Evolutionary conservation across 2,888 invertebrate genomes (phyloP), one percentile per base, ranked within the genome.

Genomic region (Drosophila bunnanda): DNA sequence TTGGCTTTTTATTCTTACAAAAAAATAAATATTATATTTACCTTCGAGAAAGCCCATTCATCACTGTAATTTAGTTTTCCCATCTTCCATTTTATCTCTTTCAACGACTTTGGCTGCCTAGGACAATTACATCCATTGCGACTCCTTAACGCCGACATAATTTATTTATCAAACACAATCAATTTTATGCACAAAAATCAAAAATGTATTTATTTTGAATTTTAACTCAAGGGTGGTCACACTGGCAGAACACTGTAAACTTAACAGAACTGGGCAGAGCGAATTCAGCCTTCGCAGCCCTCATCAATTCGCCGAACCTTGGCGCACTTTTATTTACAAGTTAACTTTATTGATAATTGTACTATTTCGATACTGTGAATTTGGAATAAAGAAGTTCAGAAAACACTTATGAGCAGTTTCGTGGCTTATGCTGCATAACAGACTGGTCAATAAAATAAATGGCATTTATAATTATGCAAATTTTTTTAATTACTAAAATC

Each of bases 171-270:
- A 53, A 39, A 58, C 6, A 44, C 44, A 46, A 50, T 5, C 2
- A 65, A 65, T 65, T 65, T 65, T 4, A 30, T n/a, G 39, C 10
- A 22, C 8, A 15, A 25, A 25, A 20, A 17, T 30, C 9, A 8
- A n/a, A 46, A 46, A n/a, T 28, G 6, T 0, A 20, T 17, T 20
- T 39, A 38, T 30, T 59, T 65, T 65, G 67, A 65, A 53, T 17
- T 44, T 22, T 32, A 66, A 66, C 13, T 32, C 59, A 65, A 30
- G 41, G 39, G 50, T 48, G 65, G 38, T 30, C 30, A 59, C 64
- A 38, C 38, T 64, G 10, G 12, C 17, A 13, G 41, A 41, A 64
- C 34, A 10, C 48, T 17, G 34, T 4, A 4, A 8, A 7, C 15
- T 2, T 34, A 39, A 34, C 28, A 65, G 64, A 28, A 28, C 13